Evolutionary conservation across 2,797 vertebrate species (phyloP).

Genomic region (Podarcis siculus): DNA sequence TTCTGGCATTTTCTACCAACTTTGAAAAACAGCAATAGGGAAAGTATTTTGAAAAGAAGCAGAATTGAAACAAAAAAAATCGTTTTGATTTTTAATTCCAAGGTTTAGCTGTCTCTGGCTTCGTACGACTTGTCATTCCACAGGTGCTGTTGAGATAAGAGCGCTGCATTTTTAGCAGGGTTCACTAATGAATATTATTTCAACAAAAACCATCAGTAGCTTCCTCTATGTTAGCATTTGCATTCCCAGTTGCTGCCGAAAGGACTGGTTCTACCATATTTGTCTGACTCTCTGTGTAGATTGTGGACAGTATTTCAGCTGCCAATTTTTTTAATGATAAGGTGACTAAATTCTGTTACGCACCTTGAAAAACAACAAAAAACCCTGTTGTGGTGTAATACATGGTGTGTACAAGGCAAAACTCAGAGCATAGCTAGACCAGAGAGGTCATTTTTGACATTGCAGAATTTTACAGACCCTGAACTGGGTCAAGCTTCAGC

Average conservation of each 20-base stretch:
- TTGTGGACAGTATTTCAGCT: neutral
- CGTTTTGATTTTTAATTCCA: neutral
- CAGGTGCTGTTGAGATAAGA: neutral
- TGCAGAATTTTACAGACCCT: neutral
- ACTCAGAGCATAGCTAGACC: neutral
- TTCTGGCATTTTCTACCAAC: neutral
- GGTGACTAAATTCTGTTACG: neutral
- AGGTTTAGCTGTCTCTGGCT: neutral
- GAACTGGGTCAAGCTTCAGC: neutral
- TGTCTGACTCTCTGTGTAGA: neutral
- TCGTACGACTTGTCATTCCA: neutral
- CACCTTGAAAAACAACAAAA: neutral
- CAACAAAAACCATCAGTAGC: neutral
- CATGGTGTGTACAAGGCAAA: neutral
- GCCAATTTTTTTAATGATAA: neutral
- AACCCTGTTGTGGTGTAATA: neutral
- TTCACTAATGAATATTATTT: neutral
- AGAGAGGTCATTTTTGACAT: neutral
- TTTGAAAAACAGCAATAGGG: neutral
- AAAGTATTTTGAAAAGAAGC: neutral
- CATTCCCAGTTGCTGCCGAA: neutral
- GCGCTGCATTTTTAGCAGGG: neutral
- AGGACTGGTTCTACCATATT: neutral
- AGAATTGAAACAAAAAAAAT: neutral
- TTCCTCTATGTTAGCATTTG: rapidly evolving